phyloP scores from a whole-genome alignment of 2,797 vertebrate genomes.

The Cetoscarus ocellatus region DNA sequence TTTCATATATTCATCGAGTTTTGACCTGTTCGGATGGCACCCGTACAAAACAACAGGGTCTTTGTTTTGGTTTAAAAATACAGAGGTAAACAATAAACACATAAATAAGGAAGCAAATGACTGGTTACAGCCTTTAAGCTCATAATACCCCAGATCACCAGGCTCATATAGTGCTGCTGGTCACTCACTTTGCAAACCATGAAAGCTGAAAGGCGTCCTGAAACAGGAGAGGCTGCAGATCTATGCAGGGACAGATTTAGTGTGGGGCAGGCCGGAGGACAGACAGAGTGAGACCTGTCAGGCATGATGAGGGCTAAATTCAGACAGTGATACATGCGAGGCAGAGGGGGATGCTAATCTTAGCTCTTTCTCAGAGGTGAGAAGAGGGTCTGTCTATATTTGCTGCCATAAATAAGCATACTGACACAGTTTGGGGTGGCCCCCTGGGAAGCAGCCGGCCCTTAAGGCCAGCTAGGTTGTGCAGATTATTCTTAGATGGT shows the following conservation, averaged over 20 bases:
- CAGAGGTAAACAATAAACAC: neutral
- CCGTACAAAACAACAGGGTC: too few relatives aligned
- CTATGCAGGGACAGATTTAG: slow-evolving; percentile 73
- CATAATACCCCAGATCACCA: slow-evolving; percentile 1
- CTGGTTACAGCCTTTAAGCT: neutral
- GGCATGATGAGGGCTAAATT: slow-evolving; percentile 75
- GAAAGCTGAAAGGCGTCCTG: slow-evolving; percentile 58
- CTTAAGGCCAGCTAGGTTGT: slow-evolving; percentile 53
- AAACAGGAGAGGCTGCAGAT: slow-evolving; percentile 70
- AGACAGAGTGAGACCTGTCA: slow-evolving; percentile 68
- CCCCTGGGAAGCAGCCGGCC: slow-evolving; percentile 64
- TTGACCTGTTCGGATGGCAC: too few relatives aligned
- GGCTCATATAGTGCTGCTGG: slow-evolving; percentile 25
- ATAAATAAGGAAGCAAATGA: slow-evolving; percentile 1
- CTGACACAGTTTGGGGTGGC: slow-evolving; percentile 80
- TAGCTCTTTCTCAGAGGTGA: slow-evolving; percentile 82
- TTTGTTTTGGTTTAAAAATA: neutral
- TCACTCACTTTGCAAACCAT: slow-evolving; percentile 51
- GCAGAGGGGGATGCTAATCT: slow-evolving; percentile 81
- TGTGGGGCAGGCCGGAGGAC: slow-evolving; percentile 67
- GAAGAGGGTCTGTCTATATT: slow-evolving; percentile 82
- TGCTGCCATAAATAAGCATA: slow-evolving; percentile 83
- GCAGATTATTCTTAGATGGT: slow-evolving; percentile 67
- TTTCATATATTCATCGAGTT: too few relatives aligned
- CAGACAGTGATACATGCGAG: slow-evolving; percentile 75